Evolutionary conservation across 2,888 invertebrate species (phyloP).

Genomic region (Drosophila yooni): DNA sequence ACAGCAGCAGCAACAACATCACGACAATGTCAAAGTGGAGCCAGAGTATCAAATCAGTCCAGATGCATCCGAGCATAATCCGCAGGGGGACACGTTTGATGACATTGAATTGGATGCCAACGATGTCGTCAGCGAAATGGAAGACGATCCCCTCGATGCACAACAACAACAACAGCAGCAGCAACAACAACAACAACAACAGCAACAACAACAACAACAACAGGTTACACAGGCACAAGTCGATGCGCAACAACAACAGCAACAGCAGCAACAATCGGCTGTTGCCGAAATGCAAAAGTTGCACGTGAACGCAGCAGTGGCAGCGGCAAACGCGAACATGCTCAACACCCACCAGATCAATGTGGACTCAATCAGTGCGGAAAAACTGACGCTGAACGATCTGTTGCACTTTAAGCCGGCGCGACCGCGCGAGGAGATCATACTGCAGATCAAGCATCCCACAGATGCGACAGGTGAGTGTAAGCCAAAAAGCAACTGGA

Average conservation of each 20-base stretch:
- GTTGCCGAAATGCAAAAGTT: conserved; percentile 69
- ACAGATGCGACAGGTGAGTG: conserved; percentile 73
- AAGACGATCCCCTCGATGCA: conserved; percentile 71
- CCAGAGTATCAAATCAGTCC: conserved; percentile 80
- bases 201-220: conserved; percentile 61
- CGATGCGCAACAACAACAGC: conserved; percentile 55
- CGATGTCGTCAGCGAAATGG: conserved; percentile 71
- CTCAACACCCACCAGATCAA: conserved; percentile 81
- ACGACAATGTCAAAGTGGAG: conserved; percentile 79
- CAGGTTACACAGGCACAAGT: conserved; percentile 52
- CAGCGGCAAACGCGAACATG: conserved; percentile 67
- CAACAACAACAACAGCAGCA: conserved; percentile 61
- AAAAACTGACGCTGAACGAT: conserved; percentile 83
- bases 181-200: conserved; percentile 55
- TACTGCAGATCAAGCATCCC: conserved; percentile 83
- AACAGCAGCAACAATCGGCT: conserved; percentile 63
- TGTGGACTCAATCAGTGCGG: conserved; percentile 83
- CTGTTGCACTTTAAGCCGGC: conserved; percentile 82
- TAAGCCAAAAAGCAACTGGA: neutral
- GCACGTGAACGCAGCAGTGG: conserved; percentile 59
- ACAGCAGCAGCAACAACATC: conserved; percentile 59
- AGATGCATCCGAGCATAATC: conserved; percentile 77
- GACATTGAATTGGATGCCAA: conserved; percentile 82
- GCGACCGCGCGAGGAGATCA: conserved; percentile 83
- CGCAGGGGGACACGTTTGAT: conserved; percentile 78